Percentiles rank a stretch among this genome's conserved stretches.
phyloP scores from a whole-genome alignment of 1,140 invertebrate genomes.

The Bombyx mandarina region DNA sequence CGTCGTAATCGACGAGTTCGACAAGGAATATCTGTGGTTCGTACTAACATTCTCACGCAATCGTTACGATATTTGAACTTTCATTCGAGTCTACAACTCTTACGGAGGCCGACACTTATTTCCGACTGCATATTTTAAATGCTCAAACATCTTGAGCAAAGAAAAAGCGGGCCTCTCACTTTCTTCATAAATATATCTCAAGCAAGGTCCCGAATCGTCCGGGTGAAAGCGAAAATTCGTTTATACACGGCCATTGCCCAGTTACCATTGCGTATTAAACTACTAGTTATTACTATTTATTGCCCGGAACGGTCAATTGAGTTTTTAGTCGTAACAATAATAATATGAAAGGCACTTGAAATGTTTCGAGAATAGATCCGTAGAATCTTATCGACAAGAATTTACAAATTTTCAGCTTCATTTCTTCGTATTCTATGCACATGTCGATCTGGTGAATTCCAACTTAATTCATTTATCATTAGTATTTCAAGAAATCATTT shows the following conservation, averaged over 20 bases:
- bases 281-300: constrained; percentile 35
- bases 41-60: too few species aligned
- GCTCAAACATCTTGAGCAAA: constrained; percentile 47
- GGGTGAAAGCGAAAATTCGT: constrained; percentile 53
- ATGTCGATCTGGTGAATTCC: too few species aligned
- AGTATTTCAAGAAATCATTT: too few species aligned
- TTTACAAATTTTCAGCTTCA: too few species aligned
- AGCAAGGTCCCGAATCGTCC: constrained; percentile 31
- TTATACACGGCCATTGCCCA: constrained; percentile 26
- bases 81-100: constrained; percentile 2
- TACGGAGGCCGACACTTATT: neutral
- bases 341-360: too few species aligned
- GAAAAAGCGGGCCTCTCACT: constrained; percentile 58
- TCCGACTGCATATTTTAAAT: constrained; percentile 8
- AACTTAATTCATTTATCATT: too few species aligned
- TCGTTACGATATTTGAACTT: constrained; percentile 1
- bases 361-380: too few species aligned
- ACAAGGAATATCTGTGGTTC: too few species aligned
- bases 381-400: too few species aligned
- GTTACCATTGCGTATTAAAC: constrained; percentile 23
- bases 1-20: too few species aligned
- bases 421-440: too few species aligned
- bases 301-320: constrained; percentile 28
- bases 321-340: constrained; percentile 16
- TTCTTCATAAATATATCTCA: constrained; percentile 42